phyloP scores from a whole-genome alignment of 2,888 invertebrate genomes.

The Apodemia zela region DNA sequence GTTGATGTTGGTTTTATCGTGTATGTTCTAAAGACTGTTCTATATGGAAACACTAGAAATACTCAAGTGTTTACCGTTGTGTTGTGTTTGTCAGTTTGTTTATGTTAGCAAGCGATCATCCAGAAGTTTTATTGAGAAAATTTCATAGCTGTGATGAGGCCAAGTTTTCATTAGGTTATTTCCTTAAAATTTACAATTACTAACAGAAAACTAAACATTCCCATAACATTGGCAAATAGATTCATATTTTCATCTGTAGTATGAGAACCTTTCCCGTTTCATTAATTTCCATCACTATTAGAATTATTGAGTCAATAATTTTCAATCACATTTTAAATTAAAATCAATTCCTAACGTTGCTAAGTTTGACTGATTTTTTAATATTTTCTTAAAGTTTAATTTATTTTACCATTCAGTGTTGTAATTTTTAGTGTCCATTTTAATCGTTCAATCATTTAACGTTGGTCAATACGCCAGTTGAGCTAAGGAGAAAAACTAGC shows the following conservation, averaged over 20 bases:
- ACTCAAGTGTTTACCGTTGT: constrained; percentile 26
- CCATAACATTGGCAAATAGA: constrained; percentile 37
- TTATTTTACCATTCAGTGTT: constrained; percentile 20
- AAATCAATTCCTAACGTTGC: neutral
- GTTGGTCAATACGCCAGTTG: neutral
- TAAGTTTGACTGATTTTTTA: constrained; percentile 26
- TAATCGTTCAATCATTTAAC: neutral
- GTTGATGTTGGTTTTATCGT: constrained; percentile 26
- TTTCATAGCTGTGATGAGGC: constrained; percentile 68
- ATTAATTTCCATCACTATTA: too few relatives aligned
- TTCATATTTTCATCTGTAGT: constrained; percentile 17
- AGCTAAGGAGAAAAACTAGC: neutral
- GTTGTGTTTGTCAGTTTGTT: constrained; percentile 30
- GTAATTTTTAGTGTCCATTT: constrained; percentile 16
- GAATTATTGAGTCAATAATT: neutral
- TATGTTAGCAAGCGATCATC: constrained; percentile 46
- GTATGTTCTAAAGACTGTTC: constrained; percentile 33
- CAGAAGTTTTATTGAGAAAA: constrained; percentile 72
- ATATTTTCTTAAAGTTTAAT: constrained; percentile 22
- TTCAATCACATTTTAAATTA: neutral
- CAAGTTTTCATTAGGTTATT: constrained; percentile 34
- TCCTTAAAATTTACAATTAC: constrained; percentile 29
- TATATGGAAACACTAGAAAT: constrained; percentile 26
- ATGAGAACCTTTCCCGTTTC: too few relatives aligned
- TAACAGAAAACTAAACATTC: constrained; percentile 55